Base-by-base conservation (phyloP, 1,140 invertebrate genomes). In the Probaryconus sp. region DNA sequence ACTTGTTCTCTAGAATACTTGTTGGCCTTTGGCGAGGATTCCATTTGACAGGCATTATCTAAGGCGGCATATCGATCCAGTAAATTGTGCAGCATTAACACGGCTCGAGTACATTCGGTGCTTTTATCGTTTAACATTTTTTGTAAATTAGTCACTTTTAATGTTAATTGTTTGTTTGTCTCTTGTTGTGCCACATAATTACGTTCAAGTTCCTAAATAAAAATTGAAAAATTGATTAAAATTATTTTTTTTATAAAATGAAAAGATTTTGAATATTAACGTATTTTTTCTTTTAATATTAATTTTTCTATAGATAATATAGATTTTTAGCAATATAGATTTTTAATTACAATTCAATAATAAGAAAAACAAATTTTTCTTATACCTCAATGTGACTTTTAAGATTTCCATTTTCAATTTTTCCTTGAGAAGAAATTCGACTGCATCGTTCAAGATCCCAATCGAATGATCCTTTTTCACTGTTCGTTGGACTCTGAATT, bases 141-240 rank as follows among this genome's bases (percentile, higher is more conserved):
- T 48, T 85, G 77, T 2, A 77, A 53, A 24, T 76, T 86, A 10
- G 79, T 83, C 3, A 86, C 5, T 28, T 86, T 86, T 2, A 83
- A 5, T 2, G 78, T 76, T 5, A 88, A 58, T 17, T 86, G 84
- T 30, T 83, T 86, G n/a, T 78, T 83, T 0, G 63, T 13, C 16
- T 86, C 82, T 13, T 85, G 80, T 20, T 81, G 79, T 2, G 64
- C 64, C 16, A 78, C 81, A 5, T 82, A 28, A 14, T 85, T 78
- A 0, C 14, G 53, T 4, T 85, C 82, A 0, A 84, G 3, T 72
- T 84, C 81, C 85, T 87, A 24, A 11, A 47, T 35, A 48, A 51
- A 14, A 67, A 67, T 4, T n/a, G n/a, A n/a, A n/a, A n/a, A n/a
- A n/a, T n/a, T n/a, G n/a, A n/a, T n/a, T n/a, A n/a, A n/a, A n/a